Conservation (phyloP, 2,797 vertebrate genomes). For the Galago senegalensis region DNA sequence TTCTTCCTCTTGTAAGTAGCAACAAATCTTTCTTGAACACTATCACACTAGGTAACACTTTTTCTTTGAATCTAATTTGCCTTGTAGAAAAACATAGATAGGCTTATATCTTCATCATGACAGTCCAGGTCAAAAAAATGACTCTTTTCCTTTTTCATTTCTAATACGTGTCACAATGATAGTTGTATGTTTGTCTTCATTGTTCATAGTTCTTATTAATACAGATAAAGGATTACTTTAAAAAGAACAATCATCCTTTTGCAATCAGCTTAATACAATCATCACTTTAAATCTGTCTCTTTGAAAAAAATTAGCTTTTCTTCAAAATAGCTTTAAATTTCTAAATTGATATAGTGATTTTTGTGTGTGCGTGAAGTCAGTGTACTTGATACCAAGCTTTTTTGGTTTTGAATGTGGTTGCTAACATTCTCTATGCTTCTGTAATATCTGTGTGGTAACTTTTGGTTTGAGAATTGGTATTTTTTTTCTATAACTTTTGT, state of each 20-base stretch:
- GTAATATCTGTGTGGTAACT: background rate
- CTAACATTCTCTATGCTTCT: background rate
- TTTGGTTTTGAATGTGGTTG: slow-evolving; percentile 33
- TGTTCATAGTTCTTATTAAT: slow-evolving; percentile 10
- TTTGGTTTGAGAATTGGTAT: background rate
- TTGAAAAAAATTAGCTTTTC: slow-evolving; percentile 35
- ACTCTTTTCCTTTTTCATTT: slow-evolving; percentile 6
- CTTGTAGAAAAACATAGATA: background rate
- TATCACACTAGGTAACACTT: background rate
- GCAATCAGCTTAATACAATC: background rate
- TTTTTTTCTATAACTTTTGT: slow-evolving; percentile 23
- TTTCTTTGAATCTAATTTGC: slow-evolving; percentile 58
- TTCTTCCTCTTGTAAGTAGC: slow-evolving; percentile 47
- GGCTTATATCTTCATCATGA: background rate
- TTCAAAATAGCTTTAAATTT: slow-evolving; percentile 46
- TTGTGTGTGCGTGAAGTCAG: background rate
- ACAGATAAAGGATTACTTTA: background rate
- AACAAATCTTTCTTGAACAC: slow-evolving; percentile 52
- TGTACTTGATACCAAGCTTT: background rate
- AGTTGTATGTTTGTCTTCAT: background rate
- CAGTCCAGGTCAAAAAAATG: background rate
- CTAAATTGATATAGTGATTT: background rate
- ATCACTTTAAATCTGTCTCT: background rate
- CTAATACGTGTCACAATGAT: background rate
- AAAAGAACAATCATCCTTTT: slow-evolving; percentile 14